Conservation (phyloP, 2,888 invertebrate species). For the Erebia palarica region DNA sequence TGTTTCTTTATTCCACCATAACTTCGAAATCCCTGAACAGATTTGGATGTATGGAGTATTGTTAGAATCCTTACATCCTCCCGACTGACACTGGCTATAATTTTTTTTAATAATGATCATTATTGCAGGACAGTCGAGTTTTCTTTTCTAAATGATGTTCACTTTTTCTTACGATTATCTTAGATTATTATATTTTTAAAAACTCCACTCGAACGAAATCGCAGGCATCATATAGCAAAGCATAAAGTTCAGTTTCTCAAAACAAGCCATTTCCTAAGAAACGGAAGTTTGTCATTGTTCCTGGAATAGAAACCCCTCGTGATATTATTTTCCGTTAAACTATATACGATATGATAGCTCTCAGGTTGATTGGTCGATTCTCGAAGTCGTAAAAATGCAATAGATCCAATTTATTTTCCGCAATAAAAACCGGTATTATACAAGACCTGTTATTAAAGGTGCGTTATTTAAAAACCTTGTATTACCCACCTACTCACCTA, state of each 20-base stretch:
- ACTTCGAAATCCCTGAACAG: no score
- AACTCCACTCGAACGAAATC: background rate
- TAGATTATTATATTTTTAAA: no score
- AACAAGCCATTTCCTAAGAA: conserved; percentile 1
- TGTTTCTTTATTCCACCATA: no score
- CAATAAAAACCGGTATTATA: conserved; percentile 5
- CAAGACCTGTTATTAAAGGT: background rate
- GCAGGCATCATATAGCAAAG: background rate
- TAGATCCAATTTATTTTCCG: conserved; percentile 2
- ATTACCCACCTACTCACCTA: background rate
- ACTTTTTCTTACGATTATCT: no score
- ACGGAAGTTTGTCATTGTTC: background rate
- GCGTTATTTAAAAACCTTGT: background rate
- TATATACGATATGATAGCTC: conserved; percentile 5
- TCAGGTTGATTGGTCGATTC: conserved; percentile 11
- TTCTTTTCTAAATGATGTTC: no score
- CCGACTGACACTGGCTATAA: no score
- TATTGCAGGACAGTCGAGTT: no score
- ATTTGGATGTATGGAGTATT: no score
- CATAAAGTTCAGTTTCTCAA: background rate
- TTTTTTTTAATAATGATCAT: no score
- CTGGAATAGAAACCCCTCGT: background rate
- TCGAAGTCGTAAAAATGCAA: conserved; percentile 18
- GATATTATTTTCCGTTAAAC: conserved; percentile 9
- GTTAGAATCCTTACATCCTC: no score